Evolutionary conservation across 1,140 invertebrate genomes (phyloP), one percentile per base, ranked within the genome.

Genomic region (Stenopsyche tienmushanensis): DNA sequence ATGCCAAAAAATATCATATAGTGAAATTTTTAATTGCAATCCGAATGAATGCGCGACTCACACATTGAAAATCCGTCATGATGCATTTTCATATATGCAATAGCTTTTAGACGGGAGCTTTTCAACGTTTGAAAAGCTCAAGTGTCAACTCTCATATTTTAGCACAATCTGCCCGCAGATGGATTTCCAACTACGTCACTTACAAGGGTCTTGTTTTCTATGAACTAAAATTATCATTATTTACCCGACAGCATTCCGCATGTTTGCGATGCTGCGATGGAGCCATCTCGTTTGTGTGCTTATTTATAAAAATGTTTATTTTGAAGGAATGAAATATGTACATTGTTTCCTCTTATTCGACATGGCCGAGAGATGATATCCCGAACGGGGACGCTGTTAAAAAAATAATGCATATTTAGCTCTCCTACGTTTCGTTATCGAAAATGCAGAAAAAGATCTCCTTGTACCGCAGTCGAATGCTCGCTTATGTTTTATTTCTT

Each of bases 401-500:
- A 34, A 34, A 34, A 34, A 34, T 5, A 34, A 13, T 34, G 29
- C 29, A 34, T 34, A 34, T 34, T 34, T 7, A 34, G 29, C 29
- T 7, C 29, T 34, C 5, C 5, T 34, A 34, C 29, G 29, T 34
- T 23, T 25, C 15, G 15, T 57, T 57, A 57, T 57, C 54, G 39
- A 21, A 57, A 41, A 57, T 57, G 54, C 54, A 57, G 54, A 57
- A 42, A 42, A 25, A n/a, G 34, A 42, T 42, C 54, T 42, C 34
- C 29, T 34, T 34, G 13, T 15, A 34, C 5, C 39, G 54, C 8
- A 24, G 17, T 21, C 47, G 21, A 21, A 50, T 50, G 47, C 47
- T 26, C 23, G 23, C 23, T 10, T 24, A 60, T 60, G 57, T 60
- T 60, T 60, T 60, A 60, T 60, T 60, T 60, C 57, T 60, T 60